Conservation (phyloP, 2,113 vertebrate genomes). For the Nesoenas mayeri region DNA sequence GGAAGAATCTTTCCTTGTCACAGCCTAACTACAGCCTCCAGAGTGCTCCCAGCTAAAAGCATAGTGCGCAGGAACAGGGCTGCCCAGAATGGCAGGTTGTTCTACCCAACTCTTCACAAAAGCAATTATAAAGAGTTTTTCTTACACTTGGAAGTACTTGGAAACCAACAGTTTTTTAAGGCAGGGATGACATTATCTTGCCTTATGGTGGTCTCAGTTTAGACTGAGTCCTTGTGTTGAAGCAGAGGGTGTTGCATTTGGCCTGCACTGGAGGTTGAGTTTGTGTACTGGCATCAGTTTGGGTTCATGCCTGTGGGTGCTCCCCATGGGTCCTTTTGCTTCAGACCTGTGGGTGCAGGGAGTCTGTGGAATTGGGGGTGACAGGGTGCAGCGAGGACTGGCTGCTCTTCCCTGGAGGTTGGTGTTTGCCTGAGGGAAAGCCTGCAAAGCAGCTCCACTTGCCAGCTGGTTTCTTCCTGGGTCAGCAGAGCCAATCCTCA, state of each 20-base stretch:
- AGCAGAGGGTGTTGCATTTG: fast-evolving
- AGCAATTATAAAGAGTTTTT: neutral
- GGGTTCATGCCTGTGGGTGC: neutral
- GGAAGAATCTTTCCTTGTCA: neutral
- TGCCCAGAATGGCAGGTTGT: neutral
- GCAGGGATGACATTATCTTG: neutral
- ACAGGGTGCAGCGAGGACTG: neutral
- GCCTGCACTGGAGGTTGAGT: neutral
- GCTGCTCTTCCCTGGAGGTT: neutral
- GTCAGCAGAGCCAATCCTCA: neutral
- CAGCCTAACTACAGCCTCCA: neutral
- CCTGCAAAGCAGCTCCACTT: neutral
- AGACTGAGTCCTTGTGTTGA: neutral
- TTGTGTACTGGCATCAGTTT: neutral
- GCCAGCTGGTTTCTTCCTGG: neutral
- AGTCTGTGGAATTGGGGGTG: neutral
- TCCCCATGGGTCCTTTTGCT: neutral
- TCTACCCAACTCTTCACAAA: neutral
- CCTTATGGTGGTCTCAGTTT: neutral
- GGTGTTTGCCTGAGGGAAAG: neutral
- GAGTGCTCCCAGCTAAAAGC: neutral
- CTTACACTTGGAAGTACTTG: neutral
- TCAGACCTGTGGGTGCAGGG: fast-evolving
- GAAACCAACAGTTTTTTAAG: neutral
- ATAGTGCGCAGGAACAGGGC: neutral